These are phyloP conservation scores for Acanthis flammea DNA, from an alignment of 2,797 vertebrate species.

Conservation along the genomic window DNA sequence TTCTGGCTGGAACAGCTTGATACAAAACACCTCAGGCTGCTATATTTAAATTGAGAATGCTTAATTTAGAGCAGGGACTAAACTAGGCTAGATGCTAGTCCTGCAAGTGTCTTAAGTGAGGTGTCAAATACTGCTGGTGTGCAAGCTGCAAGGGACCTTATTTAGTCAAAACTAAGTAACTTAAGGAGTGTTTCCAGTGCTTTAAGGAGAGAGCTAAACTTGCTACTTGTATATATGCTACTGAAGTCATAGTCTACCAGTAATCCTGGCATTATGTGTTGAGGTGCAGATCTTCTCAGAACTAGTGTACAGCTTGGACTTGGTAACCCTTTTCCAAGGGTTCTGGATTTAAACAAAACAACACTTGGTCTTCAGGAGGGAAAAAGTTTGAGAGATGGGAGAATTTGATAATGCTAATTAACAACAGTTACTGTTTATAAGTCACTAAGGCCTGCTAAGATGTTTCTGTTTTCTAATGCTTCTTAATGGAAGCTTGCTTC, in stretches of 20 bases:
- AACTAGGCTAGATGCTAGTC: not conserved
- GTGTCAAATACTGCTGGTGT: not conserved
- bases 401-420: not conserved
- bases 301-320: not conserved
- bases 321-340: not conserved
- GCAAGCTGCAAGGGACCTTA: not conserved
- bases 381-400: accelerated
- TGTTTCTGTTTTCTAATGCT: not conserved
- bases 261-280: accelerated
- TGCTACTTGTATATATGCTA: not conserved
- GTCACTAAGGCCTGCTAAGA: not conserved
- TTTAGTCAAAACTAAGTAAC: not conserved
- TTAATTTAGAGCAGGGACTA: not conserved
- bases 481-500: not conserved
- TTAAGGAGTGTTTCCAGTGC: not conserved
- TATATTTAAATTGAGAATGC: not conserved
- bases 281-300: not conserved
- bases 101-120: not conserved
- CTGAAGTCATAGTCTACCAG: not conserved
- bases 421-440: not conserved
- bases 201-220: not conserved
- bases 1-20: not conserved
- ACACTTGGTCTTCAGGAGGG: not conserved
- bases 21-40: not conserved
- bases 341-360: not conserved